Base-by-base conservation (phyloP, 2,888 invertebrate species). In the Papilio elwesi region DNA sequence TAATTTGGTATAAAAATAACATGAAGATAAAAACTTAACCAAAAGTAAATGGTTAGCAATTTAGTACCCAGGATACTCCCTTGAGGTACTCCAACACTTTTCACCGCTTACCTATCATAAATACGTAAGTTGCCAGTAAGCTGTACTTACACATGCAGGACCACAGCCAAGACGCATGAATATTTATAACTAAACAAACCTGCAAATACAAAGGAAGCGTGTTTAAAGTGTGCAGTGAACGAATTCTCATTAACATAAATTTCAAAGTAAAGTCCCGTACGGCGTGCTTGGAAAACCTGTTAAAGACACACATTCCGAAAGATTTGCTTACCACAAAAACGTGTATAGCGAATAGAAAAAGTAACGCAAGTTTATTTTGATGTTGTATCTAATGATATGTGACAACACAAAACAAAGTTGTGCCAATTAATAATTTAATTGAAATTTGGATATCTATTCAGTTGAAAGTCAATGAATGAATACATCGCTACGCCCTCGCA, bases 201-300 rank as follows among this genome's bases (percentile, higher is more conserved):
- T 67, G 71, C 67, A 67, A 71, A 71, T 62, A 71, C 71, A 71
- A 71, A 67, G 62, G 62, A 26, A 26, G 26, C 43, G 55, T 66
- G 66, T 66, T 66, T 71, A 66, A n/a, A 48, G 47, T 36, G n/a
- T 51, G 6, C 43, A 38, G 71, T 67, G 62, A 67, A 71, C 71
- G 67, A 62, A 71, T 48, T 52, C 67, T 62, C 26, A 62, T 67
- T 71, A 62, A 47, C 71, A 67, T 71, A 52, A 67, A 67, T 71
- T 66, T 47, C 57, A 63, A 64, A 36, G 53, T 12, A 68, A 36
- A 52, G 51, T 52, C 43, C 13, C 9, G 36, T 26, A 5, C 26
- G 9, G 47, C 48, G 38, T 15, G 36, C 49, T 49, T 16, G 11
- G 16, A 43, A 11, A 48, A 64, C 26, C 15, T 16, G 15, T 11